Evolutionary conservation across 2,113 vertebrate species (phyloP).

Genomic region (Ancistrus triradiatus): DNA sequence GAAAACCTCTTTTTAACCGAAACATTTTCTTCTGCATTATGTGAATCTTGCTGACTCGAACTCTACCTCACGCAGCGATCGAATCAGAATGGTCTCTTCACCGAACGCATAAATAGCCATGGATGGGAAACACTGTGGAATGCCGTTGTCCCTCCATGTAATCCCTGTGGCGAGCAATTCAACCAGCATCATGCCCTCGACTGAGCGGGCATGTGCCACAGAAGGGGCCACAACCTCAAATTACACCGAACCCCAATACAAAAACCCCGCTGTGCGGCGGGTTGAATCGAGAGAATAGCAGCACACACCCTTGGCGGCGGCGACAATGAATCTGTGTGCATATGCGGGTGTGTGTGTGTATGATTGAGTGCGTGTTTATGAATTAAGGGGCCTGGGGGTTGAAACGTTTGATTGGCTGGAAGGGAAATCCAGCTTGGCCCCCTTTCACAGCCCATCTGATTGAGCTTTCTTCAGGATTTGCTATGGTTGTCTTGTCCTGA

Average conservation of each 20-base stretch:
- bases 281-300: slow-evolving; percentile 38
- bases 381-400: slow-evolving; percentile 28
- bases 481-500: slow-evolving; percentile 53
- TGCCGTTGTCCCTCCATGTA: slow-evolving; percentile 5
- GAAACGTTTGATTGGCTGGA: slow-evolving; percentile 45
- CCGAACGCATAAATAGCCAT: slow-evolving; percentile 18
- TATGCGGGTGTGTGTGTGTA: slow-evolving; percentile 14
- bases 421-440: slow-evolving; percentile 52
- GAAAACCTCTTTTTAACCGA: not conserved
- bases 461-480: slow-evolving; percentile 57
- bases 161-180: slow-evolving; percentile 34
- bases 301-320: slow-evolving; percentile 40
- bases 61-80: not conserved
- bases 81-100: slow-evolving; percentile 2
- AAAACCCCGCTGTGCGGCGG: slow-evolving; percentile 40
- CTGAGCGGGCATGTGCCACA: slow-evolving; percentile 50
- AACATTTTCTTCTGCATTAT: not conserved
- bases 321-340: slow-evolving; percentile 37
- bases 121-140: slow-evolving; percentile 21
- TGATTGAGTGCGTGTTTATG: slow-evolving; percentile 35
- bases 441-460: slow-evolving; percentile 52
- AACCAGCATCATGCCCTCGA: slow-evolving; percentile 41
- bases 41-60: not conserved
- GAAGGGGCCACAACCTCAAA: slow-evolving; percentile 50
- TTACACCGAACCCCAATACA: slow-evolving; percentile 45